Evolutionary conservation across 2,888 invertebrate species (phyloP).

Genomic region (Dolomedes plantarius): DNA sequence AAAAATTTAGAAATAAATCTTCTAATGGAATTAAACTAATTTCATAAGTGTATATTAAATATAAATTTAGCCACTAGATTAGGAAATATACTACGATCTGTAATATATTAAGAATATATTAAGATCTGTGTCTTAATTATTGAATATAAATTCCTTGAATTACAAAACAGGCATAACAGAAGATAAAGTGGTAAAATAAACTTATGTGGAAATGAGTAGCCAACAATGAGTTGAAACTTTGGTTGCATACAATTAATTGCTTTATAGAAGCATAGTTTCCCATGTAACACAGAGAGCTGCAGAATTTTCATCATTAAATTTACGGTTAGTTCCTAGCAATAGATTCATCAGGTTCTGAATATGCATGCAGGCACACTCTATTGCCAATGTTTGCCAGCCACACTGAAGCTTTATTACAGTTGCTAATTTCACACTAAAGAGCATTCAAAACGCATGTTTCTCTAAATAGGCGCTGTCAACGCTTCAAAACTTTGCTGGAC

Average conservation of each 20-base stretch:
- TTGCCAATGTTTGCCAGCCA: neutral
- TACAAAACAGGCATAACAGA: neutral
- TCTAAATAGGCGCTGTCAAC: neutral
- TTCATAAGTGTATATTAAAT: too few species aligned
- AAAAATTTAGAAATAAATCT: too few species aligned
- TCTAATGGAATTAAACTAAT: too few species aligned
- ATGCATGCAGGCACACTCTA: neutral
- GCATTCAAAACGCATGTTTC: neutral
- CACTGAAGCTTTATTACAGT: neutral
- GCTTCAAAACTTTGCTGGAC: neutral
- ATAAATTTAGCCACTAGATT: too few species aligned
- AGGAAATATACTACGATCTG: too few species aligned
- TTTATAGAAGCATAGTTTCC: neutral
- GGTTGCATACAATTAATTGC: constrained; percentile 12
- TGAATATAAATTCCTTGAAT: neutral
- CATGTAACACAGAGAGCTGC: neutral
- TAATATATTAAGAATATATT: too few species aligned
- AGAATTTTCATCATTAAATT: neutral
- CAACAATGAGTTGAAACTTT: neutral
- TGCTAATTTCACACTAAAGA: neutral
- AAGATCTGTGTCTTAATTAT: constrained; percentile 1
- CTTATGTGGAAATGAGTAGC: neutral
- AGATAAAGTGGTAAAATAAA: neutral
- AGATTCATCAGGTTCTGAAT: neutral
- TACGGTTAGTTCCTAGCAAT: neutral